Evolutionary conservation across 2,113 vertebrate genomes (phyloP).

Genomic region (Chlamydotis undulata): DNA sequence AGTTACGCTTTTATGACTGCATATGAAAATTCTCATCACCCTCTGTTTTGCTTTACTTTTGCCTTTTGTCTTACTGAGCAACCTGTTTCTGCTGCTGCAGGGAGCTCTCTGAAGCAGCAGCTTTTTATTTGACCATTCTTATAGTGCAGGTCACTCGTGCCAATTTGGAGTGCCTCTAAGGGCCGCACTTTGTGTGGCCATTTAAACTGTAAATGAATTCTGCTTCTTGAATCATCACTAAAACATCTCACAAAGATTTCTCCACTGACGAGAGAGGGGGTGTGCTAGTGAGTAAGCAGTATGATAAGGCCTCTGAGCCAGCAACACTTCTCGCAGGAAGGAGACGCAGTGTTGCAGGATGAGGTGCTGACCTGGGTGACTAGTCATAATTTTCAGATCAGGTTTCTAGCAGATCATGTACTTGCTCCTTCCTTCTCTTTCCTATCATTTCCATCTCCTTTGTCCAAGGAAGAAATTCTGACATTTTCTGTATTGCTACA

Average conservation of each 20-base stretch:
- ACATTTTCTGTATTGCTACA: not conserved
- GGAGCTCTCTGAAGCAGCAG: not conserved
- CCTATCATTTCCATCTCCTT: not conserved
- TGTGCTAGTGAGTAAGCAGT: not conserved
- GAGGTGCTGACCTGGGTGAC: not conserved
- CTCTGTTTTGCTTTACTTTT: not conserved
- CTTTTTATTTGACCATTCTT: not conserved
- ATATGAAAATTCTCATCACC: not conserved
- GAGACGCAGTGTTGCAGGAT: not conserved
- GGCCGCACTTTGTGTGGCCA: not conserved
- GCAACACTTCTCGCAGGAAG: not conserved
- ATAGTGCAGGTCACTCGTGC: not conserved
- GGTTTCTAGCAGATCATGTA: not conserved
- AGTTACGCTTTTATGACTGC: not conserved
- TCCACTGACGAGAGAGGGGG: not conserved
- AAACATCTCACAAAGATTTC: not conserved
- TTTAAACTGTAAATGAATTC: conserved; percentile 26
- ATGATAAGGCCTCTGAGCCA: not conserved
- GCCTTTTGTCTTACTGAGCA: not conserved
- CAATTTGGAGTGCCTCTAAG: not conserved
- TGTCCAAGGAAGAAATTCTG: not conserved
- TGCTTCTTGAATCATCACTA: not conserved
- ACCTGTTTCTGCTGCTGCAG: not conserved
- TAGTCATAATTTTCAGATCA: not conserved
- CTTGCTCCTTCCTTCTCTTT: not conserved